These are phyloP conservation scores for Tachyglossus aculeatus DNA, from an alignment of 2,797 vertebrate species.

Conservation along the genomic window DNA sequence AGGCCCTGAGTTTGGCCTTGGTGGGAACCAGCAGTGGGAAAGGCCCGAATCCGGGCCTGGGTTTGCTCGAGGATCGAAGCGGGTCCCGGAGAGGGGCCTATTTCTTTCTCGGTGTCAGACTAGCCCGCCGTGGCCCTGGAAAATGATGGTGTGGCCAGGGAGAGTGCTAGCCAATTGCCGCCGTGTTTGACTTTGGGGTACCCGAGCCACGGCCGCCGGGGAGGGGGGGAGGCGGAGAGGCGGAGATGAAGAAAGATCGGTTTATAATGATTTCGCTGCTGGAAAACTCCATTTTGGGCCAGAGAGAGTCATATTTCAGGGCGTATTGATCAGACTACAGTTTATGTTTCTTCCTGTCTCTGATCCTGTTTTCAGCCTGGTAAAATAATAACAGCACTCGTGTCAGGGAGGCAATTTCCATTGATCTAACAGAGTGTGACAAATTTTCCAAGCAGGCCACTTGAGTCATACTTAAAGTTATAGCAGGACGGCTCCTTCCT, in stretches of 20 bases:
- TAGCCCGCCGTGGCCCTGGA: constrained; percentile 67
- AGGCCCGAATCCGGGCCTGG: background rate
- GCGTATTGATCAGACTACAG: constrained; percentile 88
- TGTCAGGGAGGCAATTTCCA: constrained; percentile 98
- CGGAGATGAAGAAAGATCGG: constrained; percentile 66
- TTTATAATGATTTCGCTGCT: constrained; percentile 92
- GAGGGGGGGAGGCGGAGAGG: too few relatives aligned
- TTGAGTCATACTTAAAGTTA: constrained; percentile 89
- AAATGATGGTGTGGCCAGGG: constrained; percentile 73
- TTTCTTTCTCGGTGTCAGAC: constrained; percentile 59
- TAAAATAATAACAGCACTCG: constrained; percentile 98
- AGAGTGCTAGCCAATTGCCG: constrained; percentile 74
- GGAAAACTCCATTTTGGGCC: constrained; percentile 87
- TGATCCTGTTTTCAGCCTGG: constrained; percentile 93
- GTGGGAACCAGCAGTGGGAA: background rate
- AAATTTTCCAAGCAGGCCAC: constrained; percentile 83
- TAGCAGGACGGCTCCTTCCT: constrained; percentile 72
- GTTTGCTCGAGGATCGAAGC: background rate
- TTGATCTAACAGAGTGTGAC: constrained; percentile 94
- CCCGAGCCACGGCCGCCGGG: too few relatives aligned
- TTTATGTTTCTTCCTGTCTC: constrained; percentile 77
- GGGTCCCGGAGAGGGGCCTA: background rate
- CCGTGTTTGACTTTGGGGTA: constrained; percentile 74
- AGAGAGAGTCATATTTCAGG: constrained; percentile 90
- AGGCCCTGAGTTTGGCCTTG: background rate